Percentiles rank a stretch among this genome's conserved stretches.
These are phyloP conservation scores for Acridotheres tristis DNA, from an alignment of 2,797 vertebrate genomes.

Conservation along the genomic window DNA sequence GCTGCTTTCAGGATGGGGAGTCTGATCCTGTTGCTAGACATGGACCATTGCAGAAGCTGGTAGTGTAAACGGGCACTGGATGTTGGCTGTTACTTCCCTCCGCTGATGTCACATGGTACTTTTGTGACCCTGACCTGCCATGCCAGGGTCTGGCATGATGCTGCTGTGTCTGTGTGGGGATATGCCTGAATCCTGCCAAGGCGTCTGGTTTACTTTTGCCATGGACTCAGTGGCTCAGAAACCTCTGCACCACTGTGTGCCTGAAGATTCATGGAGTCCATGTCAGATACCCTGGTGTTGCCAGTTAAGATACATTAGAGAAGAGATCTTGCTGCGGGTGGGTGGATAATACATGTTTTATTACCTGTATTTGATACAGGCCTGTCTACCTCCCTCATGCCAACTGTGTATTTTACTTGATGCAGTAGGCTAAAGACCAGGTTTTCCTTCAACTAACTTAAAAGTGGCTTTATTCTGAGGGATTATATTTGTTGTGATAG, in stretches of 20 bases:
- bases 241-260: background rate
- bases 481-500: background rate
- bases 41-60: background rate
- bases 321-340: background rate
- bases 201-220: rapidly evolving
- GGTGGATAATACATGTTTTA: background rate
- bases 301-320: background rate
- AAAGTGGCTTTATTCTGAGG: background rate
- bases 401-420: background rate
- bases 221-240: rapidly evolving
- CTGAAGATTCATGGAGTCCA: rapidly evolving
- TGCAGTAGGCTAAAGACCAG: conserved; percentile 1
- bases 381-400: background rate
- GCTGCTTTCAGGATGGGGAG: background rate
- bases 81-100: background rate
- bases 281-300: background rate
- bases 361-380: background rate
- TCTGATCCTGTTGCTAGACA: rapidly evolving
- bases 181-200: rapidly evolving
- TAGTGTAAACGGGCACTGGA: background rate
- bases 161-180: rapidly evolving
- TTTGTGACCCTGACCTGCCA: background rate
- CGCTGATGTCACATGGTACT: background rate
- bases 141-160: background rate
- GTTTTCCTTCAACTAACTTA: conserved; percentile 1